Conservation (phyloP, 2,888 invertebrate species). For the Mythimna ferrago region DNA sequence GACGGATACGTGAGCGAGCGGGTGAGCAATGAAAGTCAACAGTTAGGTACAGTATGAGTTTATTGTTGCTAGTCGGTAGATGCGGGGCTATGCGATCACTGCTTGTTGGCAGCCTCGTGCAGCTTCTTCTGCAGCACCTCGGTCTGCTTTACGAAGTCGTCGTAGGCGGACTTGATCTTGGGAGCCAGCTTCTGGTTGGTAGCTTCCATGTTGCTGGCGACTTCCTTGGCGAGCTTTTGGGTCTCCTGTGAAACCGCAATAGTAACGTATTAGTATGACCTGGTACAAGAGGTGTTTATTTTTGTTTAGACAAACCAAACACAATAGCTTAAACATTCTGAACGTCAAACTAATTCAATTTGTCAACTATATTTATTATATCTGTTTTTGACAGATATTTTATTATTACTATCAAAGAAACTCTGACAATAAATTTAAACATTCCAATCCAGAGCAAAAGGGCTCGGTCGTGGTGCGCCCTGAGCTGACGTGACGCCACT, state of each 20-base stretch:
- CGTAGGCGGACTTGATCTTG: slow-evolving; percentile 82
- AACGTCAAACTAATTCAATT: neutral
- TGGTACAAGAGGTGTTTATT: too few relatives aligned
- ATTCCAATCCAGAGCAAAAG: neutral
- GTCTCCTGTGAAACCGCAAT: slow-evolving; percentile 70
- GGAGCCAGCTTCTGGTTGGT: slow-evolving; percentile 84
- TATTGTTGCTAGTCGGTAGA: slow-evolving; percentile 45
- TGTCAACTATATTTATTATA: neutral
- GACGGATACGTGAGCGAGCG: too few relatives aligned
- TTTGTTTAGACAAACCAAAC: neutral
- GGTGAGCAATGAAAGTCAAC: slow-evolving; percentile 19
- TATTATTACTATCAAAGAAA: neutral
- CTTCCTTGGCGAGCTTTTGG: slow-evolving; percentile 82
- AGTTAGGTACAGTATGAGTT: slow-evolving; percentile 39
- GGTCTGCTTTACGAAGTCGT: slow-evolving; percentile 81
- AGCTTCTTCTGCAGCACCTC: slow-evolving; percentile 82
- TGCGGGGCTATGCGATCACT: slow-evolving; percentile 62
- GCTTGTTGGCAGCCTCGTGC: slow-evolving; percentile 85
- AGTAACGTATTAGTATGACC: slow-evolving; percentile 2
- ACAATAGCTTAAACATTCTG: neutral
- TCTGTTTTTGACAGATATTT: neutral
- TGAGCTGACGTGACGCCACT: too few relatives aligned
- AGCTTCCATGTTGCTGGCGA: slow-evolving; percentile 78
- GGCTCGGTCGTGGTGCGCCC: too few relatives aligned
- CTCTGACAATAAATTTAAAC: neutral